Evolutionary conservation across 2,113 vertebrate species (phyloP).

Genomic region (Cephalopholis sonnerati): DNA sequence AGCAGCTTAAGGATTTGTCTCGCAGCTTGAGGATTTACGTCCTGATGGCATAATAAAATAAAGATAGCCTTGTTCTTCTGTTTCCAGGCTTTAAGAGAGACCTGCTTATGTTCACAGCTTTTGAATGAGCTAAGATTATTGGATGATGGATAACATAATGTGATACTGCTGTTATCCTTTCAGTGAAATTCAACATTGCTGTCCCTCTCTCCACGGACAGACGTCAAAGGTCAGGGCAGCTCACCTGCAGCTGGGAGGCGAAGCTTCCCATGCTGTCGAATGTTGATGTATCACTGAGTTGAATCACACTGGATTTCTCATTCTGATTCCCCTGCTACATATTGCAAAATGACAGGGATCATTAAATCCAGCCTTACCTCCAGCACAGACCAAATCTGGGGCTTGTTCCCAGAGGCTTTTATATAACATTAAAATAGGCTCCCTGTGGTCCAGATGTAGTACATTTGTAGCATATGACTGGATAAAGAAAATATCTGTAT

Average conservation of each 20-base stretch:
- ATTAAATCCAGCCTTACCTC: conserved; percentile 42
- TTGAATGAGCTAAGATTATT: conserved; percentile 36
- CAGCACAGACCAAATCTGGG: conserved; percentile 15
- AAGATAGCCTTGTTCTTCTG: conserved; percentile 50
- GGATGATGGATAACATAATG: conserved; percentile 19
- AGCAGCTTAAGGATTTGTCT: conserved; percentile 68
- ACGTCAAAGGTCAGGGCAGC: conserved; percentile 45
- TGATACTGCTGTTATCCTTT: conserved; percentile 25
- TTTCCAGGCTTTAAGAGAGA: conserved; percentile 19
- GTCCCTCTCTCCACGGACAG: conserved; percentile 13
- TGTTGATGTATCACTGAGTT: conserved; percentile 39
- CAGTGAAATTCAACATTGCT: conserved; percentile 18
- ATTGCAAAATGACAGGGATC: conserved; percentile 35
- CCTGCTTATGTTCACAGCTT: conserved; percentile 49
- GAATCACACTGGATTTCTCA: conserved; percentile 48
- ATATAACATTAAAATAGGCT: background rate
- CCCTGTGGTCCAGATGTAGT: background rate
- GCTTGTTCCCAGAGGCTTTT: conserved; percentile 32
- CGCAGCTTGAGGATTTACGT: conserved; percentile 54
- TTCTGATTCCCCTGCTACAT: conserved; percentile 43
- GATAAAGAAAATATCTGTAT: background rate
- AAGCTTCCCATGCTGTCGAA: conserved; percentile 20
- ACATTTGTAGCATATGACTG: background rate
- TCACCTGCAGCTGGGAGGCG: conserved; percentile 27
- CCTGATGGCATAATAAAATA: conserved; percentile 56